Percentiles rank a stretch among this genome's conserved stretches.
phyloP scores from a whole-genome alignment of 2,797 vertebrate species.

The Cottoperca gobio region DNA sequence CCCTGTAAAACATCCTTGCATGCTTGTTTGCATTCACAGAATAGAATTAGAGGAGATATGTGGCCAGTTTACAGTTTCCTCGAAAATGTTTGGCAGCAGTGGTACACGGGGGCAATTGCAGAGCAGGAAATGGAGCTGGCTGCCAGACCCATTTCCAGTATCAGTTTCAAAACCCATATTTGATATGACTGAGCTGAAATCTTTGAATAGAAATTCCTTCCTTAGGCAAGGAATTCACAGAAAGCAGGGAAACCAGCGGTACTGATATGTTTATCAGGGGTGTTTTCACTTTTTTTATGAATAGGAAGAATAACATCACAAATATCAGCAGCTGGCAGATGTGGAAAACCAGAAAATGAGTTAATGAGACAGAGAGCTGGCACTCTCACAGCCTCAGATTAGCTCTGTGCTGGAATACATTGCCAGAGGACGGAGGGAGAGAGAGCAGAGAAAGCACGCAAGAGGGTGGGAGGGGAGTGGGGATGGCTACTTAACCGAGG shows the following conservation, averaged over 20 bases:
- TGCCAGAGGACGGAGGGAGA: constrained; percentile 65
- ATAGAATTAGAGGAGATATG: constrained; percentile 7
- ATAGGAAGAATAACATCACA: constrained; percentile 12
- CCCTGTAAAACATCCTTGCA: constrained; percentile 7
- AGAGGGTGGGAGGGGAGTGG: constrained; percentile 59
- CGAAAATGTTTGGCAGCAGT: not conserved
- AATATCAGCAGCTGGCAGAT: constrained; percentile 25
- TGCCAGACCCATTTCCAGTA: constrained; percentile 3
- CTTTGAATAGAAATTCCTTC: constrained; percentile 12
- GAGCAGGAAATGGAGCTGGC: constrained; percentile 3
- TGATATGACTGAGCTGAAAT: constrained; percentile 1
- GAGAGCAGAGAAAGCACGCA: constrained; percentile 45
- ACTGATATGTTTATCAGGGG: constrained; percentile 1
- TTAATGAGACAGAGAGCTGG: constrained; percentile 42
- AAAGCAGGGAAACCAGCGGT: not conserved
- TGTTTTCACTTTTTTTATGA: constrained; percentile 4
- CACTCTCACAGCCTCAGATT: constrained; percentile 68
- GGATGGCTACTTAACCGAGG: constrained; percentile 60
- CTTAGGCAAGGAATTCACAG: not conserved
- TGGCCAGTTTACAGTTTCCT: not conserved
- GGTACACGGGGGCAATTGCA: not conserved
- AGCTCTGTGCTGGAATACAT: constrained; percentile 68
- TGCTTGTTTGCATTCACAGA: constrained; percentile 15
- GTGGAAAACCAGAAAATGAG: constrained; percentile 17
- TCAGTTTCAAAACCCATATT: not conserved